Percentiles rank a stretch among this genome's conserved stretches.
Evolutionary conservation across 2,888 invertebrate species (phyloP).

Genomic region (Blastobasis lacticolella): DNA sequence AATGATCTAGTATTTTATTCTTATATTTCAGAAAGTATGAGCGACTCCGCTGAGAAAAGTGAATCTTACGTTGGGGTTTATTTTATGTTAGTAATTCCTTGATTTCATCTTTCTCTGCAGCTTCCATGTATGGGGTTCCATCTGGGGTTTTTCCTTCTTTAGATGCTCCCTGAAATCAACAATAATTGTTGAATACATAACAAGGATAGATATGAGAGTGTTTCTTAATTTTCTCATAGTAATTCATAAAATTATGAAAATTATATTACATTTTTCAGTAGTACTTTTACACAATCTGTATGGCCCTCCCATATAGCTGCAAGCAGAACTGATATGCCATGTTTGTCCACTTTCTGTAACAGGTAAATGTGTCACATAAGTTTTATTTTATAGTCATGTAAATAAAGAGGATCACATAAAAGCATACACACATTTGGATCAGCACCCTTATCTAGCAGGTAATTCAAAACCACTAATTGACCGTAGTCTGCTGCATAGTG

Average conservation of each 20-base stretch:
- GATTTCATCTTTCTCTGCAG: conserved; percentile 94
- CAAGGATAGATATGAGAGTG: not conserved
- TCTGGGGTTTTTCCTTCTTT: conserved; percentile 90
- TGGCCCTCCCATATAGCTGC: conserved; percentile 99
- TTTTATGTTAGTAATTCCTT: conserved; percentile 78
- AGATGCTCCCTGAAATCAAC: conserved; percentile 80
- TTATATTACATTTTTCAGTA: conserved; percentile 84
- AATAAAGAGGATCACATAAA: not conserved
- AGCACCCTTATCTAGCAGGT: conserved; percentile 91
- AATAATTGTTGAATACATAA: too few species aligned
- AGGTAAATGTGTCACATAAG: too few species aligned
- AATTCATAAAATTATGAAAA: conserved; percentile 20
- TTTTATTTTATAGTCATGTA: not conserved
- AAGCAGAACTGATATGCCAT: conserved; percentile 94
- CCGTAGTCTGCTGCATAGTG: conserved; percentile 98
- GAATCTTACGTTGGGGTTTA: conserved; percentile 7
- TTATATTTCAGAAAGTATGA: conserved; percentile 34
- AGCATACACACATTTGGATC: conserved; percentile 86
- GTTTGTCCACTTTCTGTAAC: conserved; percentile 90
- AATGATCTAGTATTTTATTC: conserved; percentile 37
- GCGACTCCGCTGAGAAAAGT: conserved; percentile 15
- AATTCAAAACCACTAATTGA: conserved; percentile 90
- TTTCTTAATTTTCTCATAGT: not conserved
- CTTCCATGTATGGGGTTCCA: conserved; percentile 89
- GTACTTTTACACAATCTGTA: conserved; percentile 89